These are phyloP conservation scores for Carcharodon carcharias DNA, from an alignment of 2,797 vertebrate genomes.

Conservation along the genomic window DNA sequence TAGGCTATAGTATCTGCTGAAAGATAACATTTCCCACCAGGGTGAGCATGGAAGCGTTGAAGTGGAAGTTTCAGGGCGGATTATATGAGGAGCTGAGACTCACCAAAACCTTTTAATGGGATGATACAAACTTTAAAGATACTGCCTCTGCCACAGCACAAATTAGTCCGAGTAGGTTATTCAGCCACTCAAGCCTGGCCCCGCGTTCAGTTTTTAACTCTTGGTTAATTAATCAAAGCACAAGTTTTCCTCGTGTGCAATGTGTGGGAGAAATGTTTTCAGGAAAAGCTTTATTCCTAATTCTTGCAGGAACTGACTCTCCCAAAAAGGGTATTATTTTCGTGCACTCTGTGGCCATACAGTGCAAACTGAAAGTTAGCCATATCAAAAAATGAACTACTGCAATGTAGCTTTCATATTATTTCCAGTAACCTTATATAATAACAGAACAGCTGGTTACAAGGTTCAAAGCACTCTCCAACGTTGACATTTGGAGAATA, in stretches of 20 bases:
- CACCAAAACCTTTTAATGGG: not conserved
- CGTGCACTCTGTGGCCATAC: not conserved
- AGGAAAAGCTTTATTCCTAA: not conserved
- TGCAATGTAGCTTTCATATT: not conserved
- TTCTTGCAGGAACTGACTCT: not conserved
- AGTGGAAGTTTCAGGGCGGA: not conserved
- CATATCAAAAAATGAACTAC: not conserved
- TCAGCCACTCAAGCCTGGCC: not conserved
- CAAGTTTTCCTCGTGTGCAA: not conserved
- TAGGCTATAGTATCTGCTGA: not conserved
- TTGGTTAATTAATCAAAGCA: not conserved
- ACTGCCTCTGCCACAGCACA: not conserved
- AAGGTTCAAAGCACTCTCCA: not conserved
- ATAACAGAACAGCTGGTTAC: not conserved
- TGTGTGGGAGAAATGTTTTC: not conserved
- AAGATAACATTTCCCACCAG: not conserved
- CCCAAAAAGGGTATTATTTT: not conserved
- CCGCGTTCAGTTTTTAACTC: not conserved
- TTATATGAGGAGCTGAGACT: not conserved
- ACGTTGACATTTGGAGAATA: no score
- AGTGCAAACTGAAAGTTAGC: not conserved
- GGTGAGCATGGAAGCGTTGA: not conserved
- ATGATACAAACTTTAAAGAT: not conserved
- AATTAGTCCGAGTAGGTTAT: not conserved
- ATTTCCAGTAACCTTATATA: not conserved